Evolutionary conservation across 2,113 vertebrate genomes (phyloP).

Genomic region (Cryptomyrus ogoouensis): DNA sequence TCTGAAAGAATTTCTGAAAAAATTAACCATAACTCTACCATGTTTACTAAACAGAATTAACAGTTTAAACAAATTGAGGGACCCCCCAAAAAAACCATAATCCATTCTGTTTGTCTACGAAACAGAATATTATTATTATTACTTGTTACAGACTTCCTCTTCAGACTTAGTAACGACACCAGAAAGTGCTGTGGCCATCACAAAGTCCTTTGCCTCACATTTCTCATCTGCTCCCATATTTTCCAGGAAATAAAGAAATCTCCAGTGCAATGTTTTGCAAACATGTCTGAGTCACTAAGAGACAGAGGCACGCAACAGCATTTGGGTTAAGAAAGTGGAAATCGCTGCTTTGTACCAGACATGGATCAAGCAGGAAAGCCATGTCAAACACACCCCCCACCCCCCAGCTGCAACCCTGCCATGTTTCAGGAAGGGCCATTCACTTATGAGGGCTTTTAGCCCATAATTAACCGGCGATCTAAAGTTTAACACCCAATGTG

Average conservation of each 20-base stretch:
- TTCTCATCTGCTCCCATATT: neutral
- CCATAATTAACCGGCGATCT: neutral
- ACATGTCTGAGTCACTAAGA: neutral
- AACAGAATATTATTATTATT: neutral
- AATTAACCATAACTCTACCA: neutral
- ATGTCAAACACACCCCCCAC: neutral
- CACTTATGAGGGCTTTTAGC: neutral
- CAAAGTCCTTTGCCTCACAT: neutral
- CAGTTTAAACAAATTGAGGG: neutral
- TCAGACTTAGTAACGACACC: neutral
- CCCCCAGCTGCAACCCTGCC: neutral
- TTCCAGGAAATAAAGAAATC: neutral
- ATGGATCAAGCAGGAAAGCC: neutral
- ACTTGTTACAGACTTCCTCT: neutral
- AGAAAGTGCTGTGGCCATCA: neutral
- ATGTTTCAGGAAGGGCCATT: neutral
- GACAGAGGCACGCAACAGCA: neutral
- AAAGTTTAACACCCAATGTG: constrained; percentile 28
- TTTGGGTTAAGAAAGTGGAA: neutral
- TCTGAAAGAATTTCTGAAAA: constrained; percentile 18
- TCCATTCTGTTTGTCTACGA: neutral
- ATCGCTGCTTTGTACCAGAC: neutral
- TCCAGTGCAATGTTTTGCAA: neutral
- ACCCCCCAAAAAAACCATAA: neutral
- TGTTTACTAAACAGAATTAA: neutral